Evolutionary conservation across 1,140 invertebrate species (phyloP), one percentile per base, ranked within the genome.

Genomic region (Orchestia grillus): DNA sequence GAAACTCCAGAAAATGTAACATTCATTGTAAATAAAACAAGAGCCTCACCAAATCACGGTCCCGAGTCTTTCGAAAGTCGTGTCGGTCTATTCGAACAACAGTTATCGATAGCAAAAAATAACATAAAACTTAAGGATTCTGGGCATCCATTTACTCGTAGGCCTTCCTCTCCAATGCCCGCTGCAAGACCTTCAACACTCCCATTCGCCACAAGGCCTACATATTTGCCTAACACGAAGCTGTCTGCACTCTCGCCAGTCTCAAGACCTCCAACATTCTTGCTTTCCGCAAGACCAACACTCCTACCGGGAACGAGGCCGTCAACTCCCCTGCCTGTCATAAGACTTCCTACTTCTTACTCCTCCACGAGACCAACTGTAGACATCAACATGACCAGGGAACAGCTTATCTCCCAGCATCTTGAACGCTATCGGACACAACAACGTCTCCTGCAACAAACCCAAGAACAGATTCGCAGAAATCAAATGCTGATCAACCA

Each of bases 401-500:
- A 94, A 44, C 43, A 44, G 44, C 40, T 45, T 40, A 45, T 94
- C 1, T 44, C 44, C 44, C 92, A 94, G 44, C 43, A 47, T 40
- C 43, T 94, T 15, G 44, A 94, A n/a, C 92, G 44, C 19, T 47
- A 94, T 44, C 92, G 92, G 43, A 15, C 40, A 3, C 92, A 94
- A 44, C 92, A 94, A n/a, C 43, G 11, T 0, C 44, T 94, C 8
- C 11, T 94, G 36, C 92, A 47, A 47, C 44, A 94, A 94, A 94
- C 92, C 3, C 92, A 94, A 45, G 92, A 94, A 44, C 92, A 94
- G 44, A 94, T 94, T 47, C 92, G 92, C 28, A 44, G 92, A 11
- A 94, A 94, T 44, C 92, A 94, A 40, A 94, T 94, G 92, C 40
- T 94, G 92, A 94, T 45, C 92, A 94, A 47, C 92, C 92, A 94